Evolutionary conservation across 2,888 invertebrate species (phyloP), one percentile per base, ranked within the genome.

Genomic region (Diarsia brunnea): DNA sequence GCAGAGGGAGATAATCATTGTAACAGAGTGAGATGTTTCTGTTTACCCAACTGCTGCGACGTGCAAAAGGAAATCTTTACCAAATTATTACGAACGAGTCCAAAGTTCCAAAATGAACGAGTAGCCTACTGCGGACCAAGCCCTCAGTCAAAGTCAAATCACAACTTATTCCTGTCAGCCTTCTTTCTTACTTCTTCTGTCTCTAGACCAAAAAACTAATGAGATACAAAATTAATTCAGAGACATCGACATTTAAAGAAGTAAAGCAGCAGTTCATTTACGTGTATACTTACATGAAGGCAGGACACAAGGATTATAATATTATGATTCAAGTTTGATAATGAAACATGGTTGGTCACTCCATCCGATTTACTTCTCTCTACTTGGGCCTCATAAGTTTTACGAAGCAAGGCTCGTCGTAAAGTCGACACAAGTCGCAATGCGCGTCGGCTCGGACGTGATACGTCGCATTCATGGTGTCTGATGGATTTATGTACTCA

Each of bases 401-500:
- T 94, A 94, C 92, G 93, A 90, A 91, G 90, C 90, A 89, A 91
- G 91, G 91, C 91, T 90, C 79, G 91, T 94, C 95, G 93, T 95
- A 94, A 95, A 95, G 90, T 91, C 90, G 91, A 90, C 90, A 91
- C 87, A 90, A 88, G 89, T 90, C 88, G 79, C 81, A 84, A 79
- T 82, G 89, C 91, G 90, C 91, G 91, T 90, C 89, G 89, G 87
- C 89, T 91, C 89, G 92, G 92, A 94, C 94, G 95, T 95, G 95
- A 94, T 92, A 92, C 91, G 93, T 92, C 93, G 90, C 93, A 93
- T 93, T 93, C 92, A 91, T 92, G 89, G 87, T 87, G 87, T 81
- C 90, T 94, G 93, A 95, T 95, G 92, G 93, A 95, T 95, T 94
- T 95, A 94, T 92, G 92, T 88, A 87, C 83, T 89, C 90, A 89